These are phyloP conservation scores for Brenthis ino DNA, from an alignment of 2,888 invertebrate genomes.

Conservation along the genomic window DNA sequence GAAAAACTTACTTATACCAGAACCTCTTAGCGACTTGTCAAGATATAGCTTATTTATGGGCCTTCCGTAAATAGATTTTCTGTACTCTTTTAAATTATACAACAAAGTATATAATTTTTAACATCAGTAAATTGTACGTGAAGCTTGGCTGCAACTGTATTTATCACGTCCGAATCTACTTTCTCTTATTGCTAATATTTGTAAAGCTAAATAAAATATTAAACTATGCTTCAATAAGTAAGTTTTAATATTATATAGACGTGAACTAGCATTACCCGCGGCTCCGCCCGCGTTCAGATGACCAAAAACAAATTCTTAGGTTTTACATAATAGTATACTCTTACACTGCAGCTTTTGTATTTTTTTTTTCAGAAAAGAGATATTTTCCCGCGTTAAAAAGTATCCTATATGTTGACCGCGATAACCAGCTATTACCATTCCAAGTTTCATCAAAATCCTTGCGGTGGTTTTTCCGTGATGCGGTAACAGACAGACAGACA, in stretches of 20 bases:
- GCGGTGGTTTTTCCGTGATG: no score
- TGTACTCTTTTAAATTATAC: conserved; percentile 28
- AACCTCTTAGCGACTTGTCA: conserved; percentile 50
- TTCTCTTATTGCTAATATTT: neutral
- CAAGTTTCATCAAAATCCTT: no score
- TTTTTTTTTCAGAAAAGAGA: no score
- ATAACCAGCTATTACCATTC: no score
- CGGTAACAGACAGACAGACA: no score
- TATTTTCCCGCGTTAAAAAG: no score
- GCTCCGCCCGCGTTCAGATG: no score
- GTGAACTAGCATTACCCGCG: no score
- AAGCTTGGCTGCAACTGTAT: conserved; percentile 9
- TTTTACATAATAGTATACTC: no score
- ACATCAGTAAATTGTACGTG: conserved; percentile 5
- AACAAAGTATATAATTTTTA: conserved; percentile 23
- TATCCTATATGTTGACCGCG: no score
- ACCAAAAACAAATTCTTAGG: no score
- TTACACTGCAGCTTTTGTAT: no score
- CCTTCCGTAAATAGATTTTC: conserved; percentile 26
- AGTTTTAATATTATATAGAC: neutral
- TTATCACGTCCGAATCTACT: conserved; percentile 2
- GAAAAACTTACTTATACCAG: conserved; percentile 73
- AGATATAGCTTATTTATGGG: conserved; percentile 37
- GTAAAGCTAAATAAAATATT: neutral
- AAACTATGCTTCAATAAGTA: neutral